Conservation (phyloP, 2,888 invertebrate species). For the Drosophila dives region DNA sequence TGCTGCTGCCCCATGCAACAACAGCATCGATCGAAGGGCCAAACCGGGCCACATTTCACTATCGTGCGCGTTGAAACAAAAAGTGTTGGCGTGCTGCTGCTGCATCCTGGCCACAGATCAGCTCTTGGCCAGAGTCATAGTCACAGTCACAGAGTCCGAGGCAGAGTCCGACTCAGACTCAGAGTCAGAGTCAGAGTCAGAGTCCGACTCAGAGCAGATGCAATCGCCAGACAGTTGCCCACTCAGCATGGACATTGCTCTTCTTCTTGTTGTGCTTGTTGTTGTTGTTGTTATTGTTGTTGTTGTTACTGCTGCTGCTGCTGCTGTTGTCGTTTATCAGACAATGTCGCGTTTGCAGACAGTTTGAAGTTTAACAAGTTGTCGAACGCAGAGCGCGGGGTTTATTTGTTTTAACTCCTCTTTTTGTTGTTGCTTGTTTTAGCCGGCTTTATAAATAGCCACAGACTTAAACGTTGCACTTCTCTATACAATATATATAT, state of each 20-base stretch:
- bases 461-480: constrained; percentile 36
- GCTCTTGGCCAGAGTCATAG: constrained; percentile 43
- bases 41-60: constrained; percentile 65
- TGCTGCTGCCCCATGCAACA: constrained; percentile 26
- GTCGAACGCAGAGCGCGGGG: constrained; percentile 63
- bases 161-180: constrained; percentile 10
- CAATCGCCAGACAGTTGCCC: constrained; percentile 68
- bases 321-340: constrained; percentile 75
- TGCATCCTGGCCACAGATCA: constrained; percentile 64
- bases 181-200: constrained; percentile 45
- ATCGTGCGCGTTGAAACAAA: constrained; percentile 76
- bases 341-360: constrained; percentile 79
- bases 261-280: constrained; percentile 24
- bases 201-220: constrained; percentile 56
- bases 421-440: constrained; percentile 27
- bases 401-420: constrained; percentile 52
- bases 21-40: constrained; percentile 41
- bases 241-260: constrained; percentile 55
- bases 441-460: constrained; percentile 62
- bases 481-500: constrained; percentile 35
- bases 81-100: constrained; percentile 78
- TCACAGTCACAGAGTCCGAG: constrained; percentile 51
- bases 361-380: constrained; percentile 82
- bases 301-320: constrained; percentile 19
- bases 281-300: constrained; percentile 12